A percentile compares a stretch with the other conserved stretches of the same genome.
Conservation (phyloP, 1,140 invertebrate species). For the Paraescarpia echinospica region DNA sequence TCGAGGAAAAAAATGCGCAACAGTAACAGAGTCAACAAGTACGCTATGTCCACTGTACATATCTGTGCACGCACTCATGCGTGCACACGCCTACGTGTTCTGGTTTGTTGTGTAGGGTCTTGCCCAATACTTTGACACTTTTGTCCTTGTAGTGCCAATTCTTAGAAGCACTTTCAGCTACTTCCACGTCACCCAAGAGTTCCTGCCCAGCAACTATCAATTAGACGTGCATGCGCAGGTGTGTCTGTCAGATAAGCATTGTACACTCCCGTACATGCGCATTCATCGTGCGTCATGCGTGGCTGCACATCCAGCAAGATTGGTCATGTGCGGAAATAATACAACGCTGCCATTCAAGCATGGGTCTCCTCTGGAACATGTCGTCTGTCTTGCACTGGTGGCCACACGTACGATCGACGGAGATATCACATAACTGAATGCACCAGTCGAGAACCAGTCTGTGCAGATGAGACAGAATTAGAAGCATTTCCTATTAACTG, state of each 20-base stretch:
- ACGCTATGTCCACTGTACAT: not conserved
- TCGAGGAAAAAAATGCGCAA: not conserved
- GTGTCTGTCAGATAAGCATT: not conserved
- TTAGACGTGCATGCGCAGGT: not conserved
- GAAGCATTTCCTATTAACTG: not conserved
- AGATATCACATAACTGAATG: not conserved
- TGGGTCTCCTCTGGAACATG: not conserved
- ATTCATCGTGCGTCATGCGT: not conserved
- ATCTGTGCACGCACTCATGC: no score
- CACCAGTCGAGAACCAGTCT: not conserved
- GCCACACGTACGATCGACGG: not conserved
- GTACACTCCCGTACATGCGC: not conserved
- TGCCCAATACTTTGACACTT: not conserved
- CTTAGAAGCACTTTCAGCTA: not conserved
- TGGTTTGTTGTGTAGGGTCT: not conserved
- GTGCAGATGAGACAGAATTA: not conserved
- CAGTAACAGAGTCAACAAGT: not conserved
- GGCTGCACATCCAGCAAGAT: not conserved
- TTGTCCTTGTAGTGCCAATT: not conserved
- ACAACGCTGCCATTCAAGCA: not conserved
- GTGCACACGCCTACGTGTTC: not conserved
- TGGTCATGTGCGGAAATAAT: not conserved
- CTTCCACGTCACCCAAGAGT: not conserved
- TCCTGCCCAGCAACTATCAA: not conserved
- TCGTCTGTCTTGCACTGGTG: not conserved